A percentile compares a stretch with the other conserved stretches of the same genome.
Conservation (phyloP, 2,113 vertebrate species). For the Acanthisitta chloris region DNA sequence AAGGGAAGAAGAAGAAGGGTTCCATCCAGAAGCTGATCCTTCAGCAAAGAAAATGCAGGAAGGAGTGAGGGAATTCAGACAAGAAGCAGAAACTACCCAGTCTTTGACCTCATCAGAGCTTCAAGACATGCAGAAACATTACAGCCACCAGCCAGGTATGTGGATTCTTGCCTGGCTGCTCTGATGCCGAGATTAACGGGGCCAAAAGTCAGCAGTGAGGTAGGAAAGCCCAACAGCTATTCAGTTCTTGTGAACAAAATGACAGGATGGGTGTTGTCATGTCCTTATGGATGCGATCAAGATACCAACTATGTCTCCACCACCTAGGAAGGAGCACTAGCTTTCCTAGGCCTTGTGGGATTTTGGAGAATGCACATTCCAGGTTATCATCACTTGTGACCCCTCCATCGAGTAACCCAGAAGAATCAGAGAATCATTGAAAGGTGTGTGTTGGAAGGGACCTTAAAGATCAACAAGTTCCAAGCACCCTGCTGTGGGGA, state of each 20-base stretch:
- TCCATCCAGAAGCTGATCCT: background rate
- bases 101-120: background rate
- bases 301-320: background rate
- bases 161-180: background rate
- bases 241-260: background rate
- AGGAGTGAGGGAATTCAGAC: background rate
- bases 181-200: fast-evolving
- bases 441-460: background rate
- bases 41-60: background rate
- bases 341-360: background rate
- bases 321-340: background rate
- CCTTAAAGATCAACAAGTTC: background rate
- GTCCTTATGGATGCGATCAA: background rate
- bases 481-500: background rate
- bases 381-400: background rate
- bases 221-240: background rate
- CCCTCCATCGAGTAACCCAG: background rate
- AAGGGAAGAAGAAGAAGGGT: background rate
- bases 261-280: background rate
- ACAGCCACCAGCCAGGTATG: background rate
- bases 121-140: background rate
- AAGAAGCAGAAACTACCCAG: background rate
- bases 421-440: background rate
- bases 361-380: background rate
- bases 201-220: background rate